phyloP scores from a whole-genome alignment of 92 coral and sea anemone genomes.

The Epizoanthus stellaris region DNA sequence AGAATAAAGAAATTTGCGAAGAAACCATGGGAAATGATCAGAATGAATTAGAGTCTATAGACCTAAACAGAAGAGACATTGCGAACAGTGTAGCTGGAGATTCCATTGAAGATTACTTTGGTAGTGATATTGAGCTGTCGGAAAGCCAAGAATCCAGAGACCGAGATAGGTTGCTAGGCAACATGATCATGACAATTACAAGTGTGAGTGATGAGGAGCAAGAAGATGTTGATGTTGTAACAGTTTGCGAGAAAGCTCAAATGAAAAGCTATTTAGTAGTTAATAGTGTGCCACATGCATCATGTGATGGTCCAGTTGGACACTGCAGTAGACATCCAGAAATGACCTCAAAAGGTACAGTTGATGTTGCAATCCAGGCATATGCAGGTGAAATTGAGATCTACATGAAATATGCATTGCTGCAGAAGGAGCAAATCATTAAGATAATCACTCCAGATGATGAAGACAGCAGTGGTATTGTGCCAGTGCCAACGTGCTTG shows the following conservation, averaged over 20 bases:
- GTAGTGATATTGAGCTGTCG: slow-evolving; percentile 28
- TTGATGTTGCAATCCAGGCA: slow-evolving; percentile 78
- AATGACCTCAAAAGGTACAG: slow-evolving; percentile 66
- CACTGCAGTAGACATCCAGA: slow-evolving; percentile 81
- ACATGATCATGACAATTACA: slow-evolving; percentile 39
- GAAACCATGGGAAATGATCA: slow-evolving; percentile 8
- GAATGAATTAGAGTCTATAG: slow-evolving; percentile 2
- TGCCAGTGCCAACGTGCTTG: slow-evolving; percentile 48
- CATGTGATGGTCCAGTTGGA: slow-evolving; percentile 53
- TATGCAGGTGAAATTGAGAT: slow-evolving; percentile 78
- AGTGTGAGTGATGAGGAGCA: slow-evolving; percentile 38
- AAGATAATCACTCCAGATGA: slow-evolving; percentile 80
- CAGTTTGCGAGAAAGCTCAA: slow-evolving; percentile 10
- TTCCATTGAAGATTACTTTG: slow-evolving; percentile 31
- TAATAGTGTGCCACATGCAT: slow-evolving; percentile 49
- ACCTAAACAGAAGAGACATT: slow-evolving; percentile 1
- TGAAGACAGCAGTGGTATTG: slow-evolving; percentile 22
- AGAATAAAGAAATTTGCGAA: too few relatives aligned
- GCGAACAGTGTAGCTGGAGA: slow-evolving; percentile 30
- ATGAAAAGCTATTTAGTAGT: slow-evolving; percentile 44
- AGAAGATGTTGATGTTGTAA: slow-evolving; percentile 38
- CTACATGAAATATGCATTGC: slow-evolving; percentile 75
- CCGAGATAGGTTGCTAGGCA: slow-evolving; percentile 44
- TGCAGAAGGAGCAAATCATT: slow-evolving; percentile 69
- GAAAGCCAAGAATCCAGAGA: slow-evolving; percentile 28